These are phyloP conservation scores for Netelia inedita DNA, from an alignment of 2,888 invertebrate species.

Conservation along the genomic window DNA sequence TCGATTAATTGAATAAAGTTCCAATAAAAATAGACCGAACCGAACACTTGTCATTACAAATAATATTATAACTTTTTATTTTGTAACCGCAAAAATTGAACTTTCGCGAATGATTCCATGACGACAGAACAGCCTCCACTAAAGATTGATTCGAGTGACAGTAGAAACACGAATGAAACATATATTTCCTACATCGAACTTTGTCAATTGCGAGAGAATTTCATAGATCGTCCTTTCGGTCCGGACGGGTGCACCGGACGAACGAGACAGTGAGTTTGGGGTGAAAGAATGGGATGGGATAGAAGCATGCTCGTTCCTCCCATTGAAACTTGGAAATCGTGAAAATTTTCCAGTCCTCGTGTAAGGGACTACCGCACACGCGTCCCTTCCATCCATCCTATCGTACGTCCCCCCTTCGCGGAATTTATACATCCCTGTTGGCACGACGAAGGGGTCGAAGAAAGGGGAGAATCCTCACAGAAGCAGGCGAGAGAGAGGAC, in stretches of 20 bases:
- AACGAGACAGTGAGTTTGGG: background rate
- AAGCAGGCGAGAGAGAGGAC: slow-evolving; percentile 47
- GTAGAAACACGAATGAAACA: background rate
- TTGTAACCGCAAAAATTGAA: background rate
- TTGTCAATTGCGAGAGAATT: background rate
- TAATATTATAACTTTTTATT: too few species aligned
- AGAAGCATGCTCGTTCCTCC: slow-evolving; percentile 46
- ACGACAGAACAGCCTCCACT: background rate
- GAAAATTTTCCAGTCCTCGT: slow-evolving; percentile 53
- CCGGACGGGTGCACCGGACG: background rate
- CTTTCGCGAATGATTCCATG: background rate
- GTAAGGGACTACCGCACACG: slow-evolving; percentile 46
- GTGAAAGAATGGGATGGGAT: background rate
- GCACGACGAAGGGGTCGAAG: slow-evolving; percentile 28
- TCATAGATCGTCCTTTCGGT: background rate
- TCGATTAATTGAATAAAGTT: too few species aligned
- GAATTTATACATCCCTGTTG: slow-evolving; percentile 7
- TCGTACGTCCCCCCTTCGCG: background rate
- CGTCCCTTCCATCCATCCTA: slow-evolving; percentile 24
- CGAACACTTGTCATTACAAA: too few species aligned
- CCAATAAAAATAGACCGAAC: too few species aligned
- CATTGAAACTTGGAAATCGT: slow-evolving; percentile 61
- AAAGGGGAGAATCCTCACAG: slow-evolving; percentile 33
- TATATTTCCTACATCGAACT: background rate
- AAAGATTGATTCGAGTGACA: background rate